phyloP scores from a whole-genome alignment of 2,113 vertebrate species.

The Tinamus guttatus region DNA sequence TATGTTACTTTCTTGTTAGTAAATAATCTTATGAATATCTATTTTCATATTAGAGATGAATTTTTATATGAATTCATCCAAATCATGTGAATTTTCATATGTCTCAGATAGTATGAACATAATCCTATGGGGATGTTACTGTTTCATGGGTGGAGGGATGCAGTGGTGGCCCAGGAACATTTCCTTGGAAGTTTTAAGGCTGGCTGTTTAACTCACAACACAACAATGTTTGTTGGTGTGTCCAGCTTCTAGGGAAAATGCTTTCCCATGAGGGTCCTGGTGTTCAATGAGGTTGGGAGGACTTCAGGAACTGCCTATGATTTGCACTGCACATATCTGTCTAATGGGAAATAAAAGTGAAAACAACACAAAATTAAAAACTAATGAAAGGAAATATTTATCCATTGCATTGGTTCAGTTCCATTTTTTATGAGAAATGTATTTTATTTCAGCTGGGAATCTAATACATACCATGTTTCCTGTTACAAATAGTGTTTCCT shows the following conservation, averaged over 20 bases:
- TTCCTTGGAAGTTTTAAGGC: not conserved
- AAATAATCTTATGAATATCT: not conserved
- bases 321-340: not conserved
- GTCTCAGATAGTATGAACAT: not conserved
- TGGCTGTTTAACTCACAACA: not conserved
- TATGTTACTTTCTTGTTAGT: not conserved
- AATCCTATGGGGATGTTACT: not conserved
- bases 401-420: not conserved
- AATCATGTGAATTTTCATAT: no score
- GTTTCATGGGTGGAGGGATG: fast-evolving
- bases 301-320: not conserved
- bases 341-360: not conserved
- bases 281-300: not conserved
- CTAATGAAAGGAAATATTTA: not conserved
- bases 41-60: not conserved
- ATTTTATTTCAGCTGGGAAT: not conserved
- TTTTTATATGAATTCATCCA: no score
- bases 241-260: not conserved
- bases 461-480: not conserved
- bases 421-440: not conserved
- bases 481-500: not conserved
- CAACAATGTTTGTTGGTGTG: not conserved
- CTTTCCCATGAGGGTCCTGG: not conserved
- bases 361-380: not conserved
- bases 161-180: not conserved